A percentile compares a stretch with the other conserved stretches of the same genome.
Conservation (phyloP, 1,140 invertebrate genomes). For the Lordiphosa stackelbergi region DNA sequence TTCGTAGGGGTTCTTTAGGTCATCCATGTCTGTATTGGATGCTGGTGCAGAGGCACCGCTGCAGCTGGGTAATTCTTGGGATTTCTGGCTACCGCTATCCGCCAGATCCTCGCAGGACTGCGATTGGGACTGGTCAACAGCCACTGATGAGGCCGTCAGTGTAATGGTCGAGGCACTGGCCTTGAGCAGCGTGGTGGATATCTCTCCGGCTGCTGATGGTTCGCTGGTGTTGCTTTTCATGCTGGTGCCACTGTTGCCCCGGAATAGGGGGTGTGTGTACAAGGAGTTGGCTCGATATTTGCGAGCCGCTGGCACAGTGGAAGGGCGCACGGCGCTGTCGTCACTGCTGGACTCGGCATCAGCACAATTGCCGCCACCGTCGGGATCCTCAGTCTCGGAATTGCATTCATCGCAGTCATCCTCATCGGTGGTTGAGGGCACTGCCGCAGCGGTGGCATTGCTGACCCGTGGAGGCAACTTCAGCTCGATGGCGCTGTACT, state of each 20-base stretch:
- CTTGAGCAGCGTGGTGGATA: slow-evolving; percentile 24
- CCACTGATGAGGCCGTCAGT: slow-evolving; percentile 27
- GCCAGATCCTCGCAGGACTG: slow-evolving; percentile 46
- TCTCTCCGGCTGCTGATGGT: slow-evolving; percentile 9
- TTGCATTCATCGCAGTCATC: slow-evolving; percentile 67
- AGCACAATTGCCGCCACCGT: slow-evolving; percentile 69
- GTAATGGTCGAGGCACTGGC: slow-evolving; percentile 38
- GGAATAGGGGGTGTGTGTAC: slow-evolving; percentile 60
- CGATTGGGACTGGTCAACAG: slow-evolving; percentile 15
- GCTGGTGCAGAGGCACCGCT: slow-evolving; percentile 4
- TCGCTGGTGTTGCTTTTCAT: slow-evolving; percentile 49
- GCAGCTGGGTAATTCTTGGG: slow-evolving; percentile 30
- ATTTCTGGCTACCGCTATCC: slow-evolving; percentile 33
- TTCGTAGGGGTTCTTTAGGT: slow-evolving; percentile 56
- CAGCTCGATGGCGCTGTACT: slow-evolving; percentile 61
- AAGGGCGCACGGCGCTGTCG: slow-evolving; percentile 61
- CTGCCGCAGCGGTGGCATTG: slow-evolving; percentile 18
- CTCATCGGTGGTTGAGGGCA: slow-evolving; percentile 22
- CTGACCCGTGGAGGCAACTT: slow-evolving; percentile 48
- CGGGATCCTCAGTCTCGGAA: slow-evolving; percentile 63
- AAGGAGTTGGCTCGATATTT: slow-evolving; percentile 74
- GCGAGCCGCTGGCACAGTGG: slow-evolving; percentile 46
- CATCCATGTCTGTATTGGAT: slow-evolving; percentile 45
- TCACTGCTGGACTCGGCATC: slow-evolving; percentile 74
- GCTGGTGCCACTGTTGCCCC: slow-evolving; percentile 42